These are phyloP conservation scores for Suillia variegata DNA, from an alignment of 2,888 invertebrate genomes.

Conservation along the genomic window DNA sequence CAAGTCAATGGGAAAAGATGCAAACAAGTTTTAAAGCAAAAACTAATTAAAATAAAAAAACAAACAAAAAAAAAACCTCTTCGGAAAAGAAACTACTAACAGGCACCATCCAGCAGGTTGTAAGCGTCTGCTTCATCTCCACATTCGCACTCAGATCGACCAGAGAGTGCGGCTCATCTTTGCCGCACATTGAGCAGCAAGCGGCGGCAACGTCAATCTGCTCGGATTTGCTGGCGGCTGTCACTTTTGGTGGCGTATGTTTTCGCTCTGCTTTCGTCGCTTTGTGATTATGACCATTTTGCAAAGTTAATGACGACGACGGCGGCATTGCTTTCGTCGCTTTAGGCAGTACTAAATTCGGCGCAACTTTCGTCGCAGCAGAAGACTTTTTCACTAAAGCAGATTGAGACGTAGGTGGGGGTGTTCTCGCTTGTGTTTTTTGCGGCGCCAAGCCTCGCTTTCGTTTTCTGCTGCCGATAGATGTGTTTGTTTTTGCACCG, in stretches of 20 bases:
- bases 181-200: constrained; percentile 7
- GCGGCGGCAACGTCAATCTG: neutral
- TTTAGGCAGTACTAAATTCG: neutral
- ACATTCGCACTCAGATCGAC: constrained; percentile 16
- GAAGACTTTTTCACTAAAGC: too few species aligned
- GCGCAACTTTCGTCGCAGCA: too few species aligned
- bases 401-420: neutral
- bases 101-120: constrained; percentile 5
- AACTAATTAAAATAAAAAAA: too few species aligned
- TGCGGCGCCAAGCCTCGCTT: constrained; percentile 6
- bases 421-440: neutral
- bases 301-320: neutral
- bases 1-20: too few species aligned
- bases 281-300: neutral
- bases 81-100: too few species aligned
- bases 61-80: too few species aligned
- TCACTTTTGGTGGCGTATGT: too few species aligned
- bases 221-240: too few species aligned
- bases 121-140: constrained; percentile 14
- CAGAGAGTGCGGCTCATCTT: neutral
- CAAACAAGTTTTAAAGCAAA: too few species aligned
- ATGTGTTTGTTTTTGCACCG: too few species aligned
- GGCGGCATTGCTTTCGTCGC: neutral
- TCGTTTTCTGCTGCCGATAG: constrained; percentile 16
- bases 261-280: too few species aligned